Evolutionary conservation across 2,113 vertebrate genomes (phyloP), one percentile per base, ranked within the genome.

Genomic region (Perca fluviatilis): DNA sequence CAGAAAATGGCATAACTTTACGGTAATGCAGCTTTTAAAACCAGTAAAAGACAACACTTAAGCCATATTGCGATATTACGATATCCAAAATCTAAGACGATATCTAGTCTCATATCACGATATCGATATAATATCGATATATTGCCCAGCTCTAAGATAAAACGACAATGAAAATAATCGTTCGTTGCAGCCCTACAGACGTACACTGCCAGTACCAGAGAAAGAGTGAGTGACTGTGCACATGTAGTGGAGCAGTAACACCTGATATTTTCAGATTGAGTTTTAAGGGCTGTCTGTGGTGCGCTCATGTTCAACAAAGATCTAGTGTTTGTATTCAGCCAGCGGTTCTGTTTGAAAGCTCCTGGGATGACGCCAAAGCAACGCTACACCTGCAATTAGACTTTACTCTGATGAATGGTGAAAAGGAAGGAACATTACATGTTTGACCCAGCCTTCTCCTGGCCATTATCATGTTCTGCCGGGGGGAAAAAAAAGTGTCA

Each of bases 341-440:
- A 69, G 71, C 50, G 58, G 79, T 68, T 82, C 70, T 80, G 71
- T 91, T 91, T 90, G 80, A 90, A 92, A 76, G 51, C 33, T 69
- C 62, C 83, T 46, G 7, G 1, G 50, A 77, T 86, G 82, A 89
- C 56, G 79, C 79, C 78, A 87, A 51, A 74, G 89, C 86, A 92
- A 82, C 50, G 56, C 79, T 86, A 89, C 87, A 94, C 91, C 92
- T 91, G 82, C 72, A 91, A 88, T 90, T 92, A 88, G 83, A 81
- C 63, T 12, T 63, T 8, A 60, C 66, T 79, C 21, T 70, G 74
- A 89, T 89, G 67, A 89, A 85, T 70, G 57, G 74, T 74, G 68
- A 50, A 8, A 40, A 64, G 76, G 74, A 79, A 77, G 80, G 81
- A 85, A 85, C 84, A 80, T 74, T 80, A 78, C 79, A 82, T 80